Conservation (phyloP, 2,113 vertebrate genomes). For the Grammomys dolichurus region DNA sequence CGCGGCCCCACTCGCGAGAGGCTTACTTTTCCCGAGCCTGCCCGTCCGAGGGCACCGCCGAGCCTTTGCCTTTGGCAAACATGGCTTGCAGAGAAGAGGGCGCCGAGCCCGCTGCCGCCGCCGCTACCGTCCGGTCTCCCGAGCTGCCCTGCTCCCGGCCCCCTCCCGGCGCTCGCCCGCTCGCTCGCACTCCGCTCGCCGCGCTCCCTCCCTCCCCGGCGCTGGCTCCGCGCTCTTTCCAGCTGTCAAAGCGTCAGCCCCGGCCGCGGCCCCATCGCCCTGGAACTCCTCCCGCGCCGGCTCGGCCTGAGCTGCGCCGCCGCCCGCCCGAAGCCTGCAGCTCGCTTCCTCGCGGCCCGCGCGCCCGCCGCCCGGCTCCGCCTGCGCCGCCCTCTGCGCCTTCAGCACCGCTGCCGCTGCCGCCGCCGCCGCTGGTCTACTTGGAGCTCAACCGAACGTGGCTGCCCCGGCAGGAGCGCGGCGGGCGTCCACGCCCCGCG, state of each 20-base stretch:
- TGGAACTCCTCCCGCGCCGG: constrained; percentile 88
- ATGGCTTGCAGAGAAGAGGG: constrained; percentile 87
- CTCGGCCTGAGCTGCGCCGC: constrained; percentile 74
- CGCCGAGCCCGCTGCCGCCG: constrained; percentile 66
- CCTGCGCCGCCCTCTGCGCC: constrained; percentile 80
- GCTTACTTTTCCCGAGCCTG: constrained; percentile 98
- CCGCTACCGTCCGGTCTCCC: constrained; percentile 74
- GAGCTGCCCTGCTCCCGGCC: constrained; percentile 79
- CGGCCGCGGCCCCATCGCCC: constrained; percentile 92
- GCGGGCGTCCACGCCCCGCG: constrained; percentile 79
- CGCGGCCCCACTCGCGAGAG: constrained; percentile 68
- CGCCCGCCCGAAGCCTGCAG: constrained; percentile 63
- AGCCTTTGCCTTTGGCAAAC: constrained; percentile 98
- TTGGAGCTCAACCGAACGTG: constrained; percentile 91
- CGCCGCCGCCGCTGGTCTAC: constrained; percentile 76
- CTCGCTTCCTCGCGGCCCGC: constrained; percentile 54
- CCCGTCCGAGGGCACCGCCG: constrained; percentile 96
- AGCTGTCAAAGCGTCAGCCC: constrained; percentile 94
- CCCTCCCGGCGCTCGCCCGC: constrained; percentile 78
- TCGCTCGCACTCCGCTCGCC: constrained; percentile 81
- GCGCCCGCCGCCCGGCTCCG: constrained; percentile 79
- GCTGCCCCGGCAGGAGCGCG: constrained; percentile 85
- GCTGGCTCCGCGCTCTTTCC: constrained; percentile 88
- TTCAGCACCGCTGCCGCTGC: constrained; percentile 75
- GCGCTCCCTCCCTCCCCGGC: constrained; percentile 82